Evolutionary conservation across 2,113 vertebrate species (phyloP), one percentile per base, ranked within the genome.

Genomic region (Mus musculus): DNA sequence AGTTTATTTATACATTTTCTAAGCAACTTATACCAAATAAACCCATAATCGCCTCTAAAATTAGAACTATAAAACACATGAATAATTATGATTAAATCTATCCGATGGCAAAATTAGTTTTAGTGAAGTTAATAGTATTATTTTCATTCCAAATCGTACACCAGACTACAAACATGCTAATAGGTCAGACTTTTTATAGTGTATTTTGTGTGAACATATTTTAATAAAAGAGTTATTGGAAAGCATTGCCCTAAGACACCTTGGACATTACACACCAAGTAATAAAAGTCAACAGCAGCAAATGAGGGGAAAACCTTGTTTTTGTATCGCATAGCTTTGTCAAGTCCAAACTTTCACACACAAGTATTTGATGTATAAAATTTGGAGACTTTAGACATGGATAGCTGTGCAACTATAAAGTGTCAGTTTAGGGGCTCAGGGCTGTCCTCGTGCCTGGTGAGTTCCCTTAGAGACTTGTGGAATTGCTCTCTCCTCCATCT

Each of bases 401-500:
- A 69, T 69, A 71, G 39, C 17, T 3, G 13, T 5, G 20, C 19
- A 71, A 26, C 4, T 20, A 49, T 49, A 17, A 12, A 67, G 16
- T 6, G 42, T 12, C 33, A 63, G 0, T 73, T 1, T 6, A 0
- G 36, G 16, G 54, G 14, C 7, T 36, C 6, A 63, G 13, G 1
- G 14, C 1, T 52, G 16, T 86, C 30, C 46, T 30, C 10, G 22
- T 7, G 9, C 8, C 11, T 30, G n/a, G 0, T 22, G 39, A 85
- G 39, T 59, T 61, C 54, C 3, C 33, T 13, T 75, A 4, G n/a
- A 26, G 10, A 33, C 30, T 20, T 20, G 17, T 3, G 0, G 19
- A 63, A 85, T 28, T 6, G 17, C 0, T 49, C 20, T 49, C 7
- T n/a, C 10, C 3, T 26, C 5, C 1, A 46, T 42, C 11, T 39